Conservation (phyloP, 2,888 invertebrate genomes). For the Carpatolechia fugitivella region DNA sequence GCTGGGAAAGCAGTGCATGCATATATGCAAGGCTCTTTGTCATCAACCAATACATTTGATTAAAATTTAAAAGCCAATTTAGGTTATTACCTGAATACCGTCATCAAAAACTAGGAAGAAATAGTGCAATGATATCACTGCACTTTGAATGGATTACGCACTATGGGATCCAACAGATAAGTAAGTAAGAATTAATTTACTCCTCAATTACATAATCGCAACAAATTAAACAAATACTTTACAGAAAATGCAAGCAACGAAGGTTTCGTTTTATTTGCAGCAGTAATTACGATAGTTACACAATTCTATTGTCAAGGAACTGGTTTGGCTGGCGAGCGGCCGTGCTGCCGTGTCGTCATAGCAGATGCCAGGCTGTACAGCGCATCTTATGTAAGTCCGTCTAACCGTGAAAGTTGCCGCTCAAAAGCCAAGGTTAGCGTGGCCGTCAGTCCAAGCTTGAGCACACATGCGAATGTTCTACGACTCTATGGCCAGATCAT, state of each 20-base stretch:
- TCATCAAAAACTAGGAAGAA: too few species aligned
- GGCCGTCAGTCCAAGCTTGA: constrained; percentile 59
- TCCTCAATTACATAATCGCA: not conserved
- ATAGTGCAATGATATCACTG: too few species aligned
- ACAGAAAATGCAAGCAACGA: constrained; percentile 6
- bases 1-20: too few species aligned
- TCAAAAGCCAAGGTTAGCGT: constrained; percentile 78
- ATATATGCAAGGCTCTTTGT: too few species aligned
- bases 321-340: constrained; percentile 46
- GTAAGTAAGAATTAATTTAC: too few species aligned
- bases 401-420: constrained; percentile 79
- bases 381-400: constrained; percentile 73
- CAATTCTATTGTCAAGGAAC: constrained; percentile 45
- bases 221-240: not conserved
- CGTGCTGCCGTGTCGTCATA: constrained; percentile 57
- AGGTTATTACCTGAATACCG: too few species aligned
- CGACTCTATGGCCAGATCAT: constrained; percentile 48
- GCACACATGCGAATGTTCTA: constrained; percentile 63
- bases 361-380: constrained; percentile 56
- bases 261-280: constrained; percentile 20
- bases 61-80: too few species aligned
- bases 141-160: too few species aligned
- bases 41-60: too few species aligned
- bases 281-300: constrained; percentile 27
- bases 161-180: too few species aligned